Evolutionary conservation across 2,797 vertebrate species (phyloP), one percentile per base, ranked within the genome.

Genomic region (Scarus forsteni): DNA sequence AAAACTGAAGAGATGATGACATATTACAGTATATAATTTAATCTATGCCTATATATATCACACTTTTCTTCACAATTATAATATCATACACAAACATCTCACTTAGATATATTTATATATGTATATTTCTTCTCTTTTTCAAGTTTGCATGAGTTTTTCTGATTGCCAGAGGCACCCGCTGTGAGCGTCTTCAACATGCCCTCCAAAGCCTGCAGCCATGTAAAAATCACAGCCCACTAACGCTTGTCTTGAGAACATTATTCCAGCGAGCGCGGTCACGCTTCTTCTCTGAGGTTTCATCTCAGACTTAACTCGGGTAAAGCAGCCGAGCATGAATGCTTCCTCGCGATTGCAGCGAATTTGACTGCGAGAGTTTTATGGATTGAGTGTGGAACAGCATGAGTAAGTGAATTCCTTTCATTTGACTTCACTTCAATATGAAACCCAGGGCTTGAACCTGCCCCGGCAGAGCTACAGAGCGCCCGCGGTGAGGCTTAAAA

Each of bases 1-100:
- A 93, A 94, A 93, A 93, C 87, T 84, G 87, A 94, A 89, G 86
- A 88, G 89, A 91, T 92, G 91, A 89, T 82, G 80, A 92, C 90
- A 93, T 93, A 93, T 84, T 92, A 92, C 91, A 93, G 80, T 85
- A 88, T 87, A 90, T 84, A 64, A 87, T 89, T 91, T 66, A 83
- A 86, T 90, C 91, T 92, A 92, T 84, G 75, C 72, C 87, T 93
- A 90, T 89, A 91, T 90, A 88, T 92, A 77, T 92, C 88, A 92
- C 88, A 90, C 69, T 89, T 89, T 87, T 93, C 82, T 90, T 89
- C 90, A 92, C 90, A 89, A 88, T 86, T 85, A 91, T 87, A 89
- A 76, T 92, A 89, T 93, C 89, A 88, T 89, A 92, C 92, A 93
- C 90, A 90, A 88, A 93, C 90, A 92, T 92, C 85, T 91, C 83